These are phyloP conservation scores for Passer montanus DNA, from an alignment of 2,113 vertebrate genomes.

Conservation along the genomic window DNA sequence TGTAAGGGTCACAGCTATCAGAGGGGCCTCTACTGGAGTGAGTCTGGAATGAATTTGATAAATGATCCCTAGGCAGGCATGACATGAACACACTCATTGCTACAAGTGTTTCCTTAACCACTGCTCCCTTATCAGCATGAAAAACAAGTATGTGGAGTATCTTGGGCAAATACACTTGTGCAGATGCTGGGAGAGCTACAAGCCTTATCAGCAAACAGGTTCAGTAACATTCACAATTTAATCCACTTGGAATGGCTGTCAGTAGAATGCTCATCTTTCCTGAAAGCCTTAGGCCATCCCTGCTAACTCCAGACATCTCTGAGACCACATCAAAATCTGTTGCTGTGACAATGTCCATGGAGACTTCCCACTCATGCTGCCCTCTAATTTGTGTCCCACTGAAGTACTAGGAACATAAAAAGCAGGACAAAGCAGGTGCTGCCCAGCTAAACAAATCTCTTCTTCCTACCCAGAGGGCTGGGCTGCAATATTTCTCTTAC, in stretches of 20 bases:
- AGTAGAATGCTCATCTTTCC: background rate
- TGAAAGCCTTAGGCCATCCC: background rate
- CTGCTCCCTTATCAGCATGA: slow-evolving; percentile 12
- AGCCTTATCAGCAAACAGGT: background rate
- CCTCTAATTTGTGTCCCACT: background rate
- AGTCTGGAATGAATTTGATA: slow-evolving; percentile 7
- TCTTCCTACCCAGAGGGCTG: background rate
- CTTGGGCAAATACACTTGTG: slow-evolving; percentile 10
- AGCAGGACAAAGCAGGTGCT: background rate
- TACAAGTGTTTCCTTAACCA: slow-evolving; percentile 19
- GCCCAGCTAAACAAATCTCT: background rate
- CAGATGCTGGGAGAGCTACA: background rate
- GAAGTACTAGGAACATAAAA: background rate
- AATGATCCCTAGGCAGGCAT: background rate
- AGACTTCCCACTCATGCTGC: background rate
- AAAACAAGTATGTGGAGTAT: slow-evolving; percentile 26
- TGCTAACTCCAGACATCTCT: background rate
- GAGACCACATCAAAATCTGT: background rate
- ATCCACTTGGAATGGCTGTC: background rate
- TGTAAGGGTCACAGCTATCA: background rate
- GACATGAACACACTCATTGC: background rate
- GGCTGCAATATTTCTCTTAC: background rate
- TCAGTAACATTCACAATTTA: slow-evolving; percentile 17
- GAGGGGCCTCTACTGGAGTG: background rate
- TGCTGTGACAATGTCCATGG: background rate